Conservation (phyloP, 2,113 vertebrate species). For the Sander vitreus region DNA sequence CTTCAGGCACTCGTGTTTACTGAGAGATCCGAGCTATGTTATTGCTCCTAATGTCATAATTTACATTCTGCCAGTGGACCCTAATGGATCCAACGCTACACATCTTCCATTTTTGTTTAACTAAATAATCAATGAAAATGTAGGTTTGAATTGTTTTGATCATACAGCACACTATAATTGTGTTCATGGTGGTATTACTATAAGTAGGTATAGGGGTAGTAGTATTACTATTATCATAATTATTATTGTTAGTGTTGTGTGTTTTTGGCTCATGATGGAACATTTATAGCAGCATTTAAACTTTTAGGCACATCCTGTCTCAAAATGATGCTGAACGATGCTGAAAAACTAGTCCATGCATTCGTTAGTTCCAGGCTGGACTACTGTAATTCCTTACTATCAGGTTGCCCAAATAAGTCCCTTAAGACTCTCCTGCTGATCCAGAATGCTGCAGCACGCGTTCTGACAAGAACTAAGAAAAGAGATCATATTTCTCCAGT, state of each 20-base stretch:
- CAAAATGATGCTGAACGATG: too few species aligned
- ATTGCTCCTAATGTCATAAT: constrained; percentile 69
- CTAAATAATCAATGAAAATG: constrained; percentile 66
- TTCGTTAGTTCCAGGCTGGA: too few species aligned
- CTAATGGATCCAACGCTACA: constrained; percentile 53
- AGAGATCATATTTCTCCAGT: too few species aligned
- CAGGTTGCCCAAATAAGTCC: too few species aligned
- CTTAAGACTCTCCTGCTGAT: too few species aligned
- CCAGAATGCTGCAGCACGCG: too few species aligned
- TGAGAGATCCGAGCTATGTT: constrained; percentile 41
- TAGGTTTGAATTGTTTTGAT: constrained; percentile 44
- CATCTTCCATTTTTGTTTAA: constrained; percentile 43
- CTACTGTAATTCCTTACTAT: too few species aligned
- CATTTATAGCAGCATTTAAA: constrained; percentile 34
- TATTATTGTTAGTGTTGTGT: constrained; percentile 18
- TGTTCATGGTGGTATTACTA: constrained; percentile 5
- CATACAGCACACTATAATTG: constrained; percentile 2
- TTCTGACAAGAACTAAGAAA: too few species aligned
- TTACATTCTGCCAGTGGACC: constrained; percentile 54
- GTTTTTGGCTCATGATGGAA: constrained; percentile 12
- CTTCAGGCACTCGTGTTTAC: constrained; percentile 64
- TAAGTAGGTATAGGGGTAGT: background rate
- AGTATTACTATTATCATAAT: constrained; percentile 17
- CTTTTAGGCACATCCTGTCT: background rate
- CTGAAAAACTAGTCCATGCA: too few species aligned